phyloP scores from a whole-genome alignment of 2,797 vertebrate genomes.

The Lacerta viridis region DNA sequence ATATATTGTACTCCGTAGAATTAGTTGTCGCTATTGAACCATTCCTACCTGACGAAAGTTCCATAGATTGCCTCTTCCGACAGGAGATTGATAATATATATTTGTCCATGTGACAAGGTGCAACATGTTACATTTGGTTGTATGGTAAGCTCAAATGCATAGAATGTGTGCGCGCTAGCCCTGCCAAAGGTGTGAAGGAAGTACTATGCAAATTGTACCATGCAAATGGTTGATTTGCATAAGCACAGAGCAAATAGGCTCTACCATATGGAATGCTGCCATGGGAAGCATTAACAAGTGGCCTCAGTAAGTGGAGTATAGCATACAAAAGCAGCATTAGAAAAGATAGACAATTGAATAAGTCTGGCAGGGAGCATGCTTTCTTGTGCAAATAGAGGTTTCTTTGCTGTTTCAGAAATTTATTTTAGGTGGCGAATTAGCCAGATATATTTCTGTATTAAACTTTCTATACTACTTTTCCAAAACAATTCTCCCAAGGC shows the following conservation, averaged over 20 bases:
- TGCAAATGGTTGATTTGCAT: neutral
- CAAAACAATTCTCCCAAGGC: slow-evolving; percentile 4
- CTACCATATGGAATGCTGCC: neutral
- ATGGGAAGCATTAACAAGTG: neutral
- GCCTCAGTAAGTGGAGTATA: neutral
- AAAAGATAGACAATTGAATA: neutral
- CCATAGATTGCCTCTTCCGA: neutral
- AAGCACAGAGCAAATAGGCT: neutral
- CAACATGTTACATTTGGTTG: neutral
- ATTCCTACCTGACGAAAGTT: neutral
- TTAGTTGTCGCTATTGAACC: neutral
- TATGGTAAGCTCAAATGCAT: neutral
- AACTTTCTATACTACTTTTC: neutral
- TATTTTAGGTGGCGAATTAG: neutral
- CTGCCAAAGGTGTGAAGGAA: neutral
- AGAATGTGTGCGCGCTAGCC: neutral
- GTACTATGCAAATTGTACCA: neutral
- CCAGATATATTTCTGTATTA: neutral
- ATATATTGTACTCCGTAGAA: neutral
- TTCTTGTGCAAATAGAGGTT: neutral
- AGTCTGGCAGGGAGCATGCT: neutral
- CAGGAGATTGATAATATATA: neutral
- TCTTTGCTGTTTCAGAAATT: slow-evolving; percentile 2
- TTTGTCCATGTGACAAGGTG: neutral
- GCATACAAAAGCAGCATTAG: neutral